Percentiles rank a stretch among this genome's conserved stretches.
phyloP scores from a whole-genome alignment of 2,113 vertebrate species.

The Perca schrenkii region DNA sequence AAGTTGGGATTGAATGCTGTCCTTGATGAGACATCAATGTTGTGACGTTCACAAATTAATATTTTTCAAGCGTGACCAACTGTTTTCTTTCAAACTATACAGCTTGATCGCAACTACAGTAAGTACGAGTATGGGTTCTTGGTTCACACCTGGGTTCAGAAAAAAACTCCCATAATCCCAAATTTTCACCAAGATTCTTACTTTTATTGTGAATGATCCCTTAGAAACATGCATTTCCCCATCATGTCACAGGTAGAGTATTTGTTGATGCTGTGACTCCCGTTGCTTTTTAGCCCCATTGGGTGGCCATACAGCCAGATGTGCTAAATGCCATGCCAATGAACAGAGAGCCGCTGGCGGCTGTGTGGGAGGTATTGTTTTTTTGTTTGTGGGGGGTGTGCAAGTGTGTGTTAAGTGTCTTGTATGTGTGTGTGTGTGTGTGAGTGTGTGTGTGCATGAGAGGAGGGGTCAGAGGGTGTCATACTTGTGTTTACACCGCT shows the following conservation, averaged over 20 bases:
- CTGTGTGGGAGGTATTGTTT: conserved; percentile 32
- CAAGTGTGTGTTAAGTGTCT: conserved; percentile 15
- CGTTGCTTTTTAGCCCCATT: background rate
- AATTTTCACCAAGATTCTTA: background rate
- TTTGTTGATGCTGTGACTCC: background rate
- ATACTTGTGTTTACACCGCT: conserved; percentile 85
- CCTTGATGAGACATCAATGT: no score
- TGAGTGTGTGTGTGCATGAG: conserved; percentile 29
- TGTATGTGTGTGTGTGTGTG: conserved; percentile 30
- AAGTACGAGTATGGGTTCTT: background rate
- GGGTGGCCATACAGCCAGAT: background rate
- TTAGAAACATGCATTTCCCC: background rate
- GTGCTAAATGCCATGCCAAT: conserved; percentile 10
- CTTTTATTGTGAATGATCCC: background rate
- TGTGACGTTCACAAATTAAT: background rate
- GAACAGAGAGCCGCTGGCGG: background rate
- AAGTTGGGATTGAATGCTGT: background rate
- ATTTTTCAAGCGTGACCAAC: background rate
- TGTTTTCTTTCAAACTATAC: background rate
- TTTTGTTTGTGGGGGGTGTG: no score
- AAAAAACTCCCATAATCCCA: background rate
- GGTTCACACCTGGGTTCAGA: background rate
- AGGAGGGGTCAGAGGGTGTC: conserved; percentile 53
- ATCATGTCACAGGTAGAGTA: background rate
- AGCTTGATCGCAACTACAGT: background rate